Base-by-base conservation (phyloP, 2,797 vertebrate species). In the Pseudochirops corinnae region DNA sequence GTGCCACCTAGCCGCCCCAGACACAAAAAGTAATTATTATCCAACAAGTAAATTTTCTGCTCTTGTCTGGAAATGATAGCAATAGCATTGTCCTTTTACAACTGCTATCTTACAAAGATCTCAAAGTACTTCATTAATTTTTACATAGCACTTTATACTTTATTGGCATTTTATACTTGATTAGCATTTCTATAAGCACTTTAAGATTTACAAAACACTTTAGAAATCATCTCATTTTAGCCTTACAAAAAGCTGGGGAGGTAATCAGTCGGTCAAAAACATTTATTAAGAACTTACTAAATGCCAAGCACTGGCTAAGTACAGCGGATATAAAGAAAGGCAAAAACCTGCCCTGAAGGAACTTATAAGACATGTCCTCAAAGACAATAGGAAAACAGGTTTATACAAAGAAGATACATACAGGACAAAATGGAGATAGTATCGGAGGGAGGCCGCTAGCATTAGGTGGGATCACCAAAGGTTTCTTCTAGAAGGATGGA, bases 31-130 rank as follows among this genome's bases (percentile, higher is more conserved):
- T 96, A 1, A 10, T 55, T 95, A 95, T 39, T 55, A 74, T 55
- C 93, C 93, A 97, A 92, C 90, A 91, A 55, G 53, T 53, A 55
- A 29, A 91, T 55, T 55, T 55, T 53, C 93, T 57, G 24, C 56
- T 90, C 58, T 55, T 94, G 92, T 93, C 91, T 94, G 92, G 39
- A 96, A 93, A 92, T 56, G 52, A 57, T 92, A 92, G 90, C 90
- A 93, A 93, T 94, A 94, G 58, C 91, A 94, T 58, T 92, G 57
- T 57, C 91, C 4, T 5, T 95, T 91, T 96, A 90, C 93, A 96
- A 94, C 90, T 94, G 94, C 90, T 97, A 96, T 94, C 97, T 97
- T 92, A 82, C 57, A 21, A 92, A 94, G 92, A 93, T 92, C 90
- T 92, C 46, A 55, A 16, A 93, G 52, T 56, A 82, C 90, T 98